Conservation (phyloP, 2,888 invertebrate genomes). For the Stictocephala bisonia region DNA sequence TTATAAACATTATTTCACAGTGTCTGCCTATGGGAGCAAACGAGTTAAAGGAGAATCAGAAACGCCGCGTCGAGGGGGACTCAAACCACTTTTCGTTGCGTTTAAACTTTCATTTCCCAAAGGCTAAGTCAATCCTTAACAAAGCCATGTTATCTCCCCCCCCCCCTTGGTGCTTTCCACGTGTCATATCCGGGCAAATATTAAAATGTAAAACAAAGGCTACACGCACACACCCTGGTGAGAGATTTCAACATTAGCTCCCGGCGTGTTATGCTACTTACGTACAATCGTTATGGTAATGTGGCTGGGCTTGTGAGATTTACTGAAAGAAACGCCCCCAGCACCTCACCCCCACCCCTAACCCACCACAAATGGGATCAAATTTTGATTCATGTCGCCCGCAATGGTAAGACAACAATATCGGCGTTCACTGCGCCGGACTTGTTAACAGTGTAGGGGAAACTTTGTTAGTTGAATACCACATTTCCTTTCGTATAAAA, state of each 20-base stretch:
- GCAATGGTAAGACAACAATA: conserved; percentile 41
- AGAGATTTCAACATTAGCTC: conserved; percentile 30
- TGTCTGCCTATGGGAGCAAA: neutral
- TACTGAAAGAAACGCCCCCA: conserved; percentile 44
- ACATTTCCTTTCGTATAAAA: no score
- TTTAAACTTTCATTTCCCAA: conserved; percentile 43
- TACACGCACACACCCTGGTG: conserved; percentile 35
- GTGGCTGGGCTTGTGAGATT: conserved; percentile 42
- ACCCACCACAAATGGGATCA: conserved; percentile 11
- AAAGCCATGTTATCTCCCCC: conserved; percentile 38
- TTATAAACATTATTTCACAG: neutral
- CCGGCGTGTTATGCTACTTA: conserved; percentile 35
- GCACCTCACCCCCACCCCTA: neutral
- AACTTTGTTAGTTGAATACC: no score
- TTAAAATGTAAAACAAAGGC: conserved; percentile 48
- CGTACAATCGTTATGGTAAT: conserved; percentile 47
- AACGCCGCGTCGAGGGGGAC: neutral
- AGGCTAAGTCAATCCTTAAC: conserved; percentile 42
- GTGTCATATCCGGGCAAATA: conserved; percentile 42
- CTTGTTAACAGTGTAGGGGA: no score
- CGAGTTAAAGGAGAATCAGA: conserved; percentile 7
- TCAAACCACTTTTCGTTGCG: conserved; percentile 38
- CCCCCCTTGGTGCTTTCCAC: neutral
- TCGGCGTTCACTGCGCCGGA: no score
- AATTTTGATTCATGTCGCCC: conserved; percentile 41